phyloP scores from a whole-genome alignment of 2,797 vertebrate genomes.

The Sebastes cheni region DNA sequence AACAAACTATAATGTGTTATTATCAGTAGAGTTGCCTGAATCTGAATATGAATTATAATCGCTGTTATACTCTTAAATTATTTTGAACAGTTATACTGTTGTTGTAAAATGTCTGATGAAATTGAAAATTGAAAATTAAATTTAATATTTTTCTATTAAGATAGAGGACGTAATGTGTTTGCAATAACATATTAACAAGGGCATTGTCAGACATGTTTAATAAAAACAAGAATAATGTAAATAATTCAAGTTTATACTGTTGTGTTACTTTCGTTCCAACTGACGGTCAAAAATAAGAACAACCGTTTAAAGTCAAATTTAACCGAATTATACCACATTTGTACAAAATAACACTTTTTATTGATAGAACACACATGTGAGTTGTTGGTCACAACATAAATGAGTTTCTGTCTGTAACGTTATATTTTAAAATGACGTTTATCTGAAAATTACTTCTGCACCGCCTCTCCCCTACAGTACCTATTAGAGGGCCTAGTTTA shows the following conservation, averaged over 20 bases:
- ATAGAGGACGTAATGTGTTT: neutral
- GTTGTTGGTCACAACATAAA: neutral
- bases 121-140: neutral
- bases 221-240: neutral
- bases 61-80: neutral
- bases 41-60: fast-evolving
- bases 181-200: neutral
- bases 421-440: fast-evolving
- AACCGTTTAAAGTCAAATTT: neutral
- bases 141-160: too few relatives aligned
- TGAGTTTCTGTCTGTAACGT: neutral
- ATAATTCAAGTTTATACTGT: neutral
- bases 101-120: neutral
- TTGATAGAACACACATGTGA: neutral
- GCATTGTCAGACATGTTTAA: neutral
- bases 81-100: neutral
- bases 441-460: neutral
- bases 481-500: neutral
- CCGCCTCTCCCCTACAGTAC: neutral
- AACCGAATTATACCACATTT: neutral
- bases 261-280: neutral
- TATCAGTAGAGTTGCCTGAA: neutral
- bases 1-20: neutral
- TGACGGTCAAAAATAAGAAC: neutral
- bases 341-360: fast-evolving